These are phyloP conservation scores for Pelodytes ibericus DNA, from an alignment of 2,797 vertebrate species.

Conservation along the genomic window DNA sequence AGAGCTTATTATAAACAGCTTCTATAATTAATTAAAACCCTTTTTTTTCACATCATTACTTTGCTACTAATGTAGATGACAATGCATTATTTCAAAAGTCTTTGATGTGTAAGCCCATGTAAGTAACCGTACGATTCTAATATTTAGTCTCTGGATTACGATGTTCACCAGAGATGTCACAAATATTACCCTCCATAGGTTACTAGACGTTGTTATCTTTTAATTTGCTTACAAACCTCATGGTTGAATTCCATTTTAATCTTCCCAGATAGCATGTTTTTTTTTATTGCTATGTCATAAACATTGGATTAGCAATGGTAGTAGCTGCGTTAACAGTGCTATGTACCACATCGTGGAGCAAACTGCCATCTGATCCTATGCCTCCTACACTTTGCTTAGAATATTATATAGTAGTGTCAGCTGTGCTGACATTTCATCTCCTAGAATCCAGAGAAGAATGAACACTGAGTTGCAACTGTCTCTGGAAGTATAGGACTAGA, in stretches of 20 bases:
- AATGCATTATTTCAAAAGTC: too few species aligned
- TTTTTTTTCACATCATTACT: neutral
- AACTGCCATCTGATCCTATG: slow-evolving; percentile 67
- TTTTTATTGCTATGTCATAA: slow-evolving; percentile 11
- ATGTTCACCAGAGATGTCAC: neutral
- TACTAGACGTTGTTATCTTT: neutral
- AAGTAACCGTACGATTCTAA: neutral
- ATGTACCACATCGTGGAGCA: slow-evolving; percentile 66
- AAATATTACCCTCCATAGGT: neutral
- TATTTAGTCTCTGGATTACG: neutral
- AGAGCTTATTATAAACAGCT: neutral
- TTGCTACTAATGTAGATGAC: neutral
- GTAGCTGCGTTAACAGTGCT: slow-evolving; percentile 60
- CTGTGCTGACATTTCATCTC: slow-evolving; percentile 65
- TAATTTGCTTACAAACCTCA: neutral
- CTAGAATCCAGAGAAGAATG: slow-evolving; percentile 4
- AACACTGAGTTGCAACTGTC: neutral
- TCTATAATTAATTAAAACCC: neutral
- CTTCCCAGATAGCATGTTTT: slow-evolving; percentile 16
- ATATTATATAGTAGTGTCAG: slow-evolving; percentile 65
- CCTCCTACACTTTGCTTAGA: slow-evolving; percentile 12
- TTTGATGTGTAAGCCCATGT: neutral
- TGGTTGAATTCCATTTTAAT: slow-evolving; percentile 63
- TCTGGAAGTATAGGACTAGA: slow-evolving; percentile 63
- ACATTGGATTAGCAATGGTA: slow-evolving; percentile 17